Base-by-base conservation (phyloP, 64 coral and sea anemone species). In the Pocillopora damicornis region DNA sequence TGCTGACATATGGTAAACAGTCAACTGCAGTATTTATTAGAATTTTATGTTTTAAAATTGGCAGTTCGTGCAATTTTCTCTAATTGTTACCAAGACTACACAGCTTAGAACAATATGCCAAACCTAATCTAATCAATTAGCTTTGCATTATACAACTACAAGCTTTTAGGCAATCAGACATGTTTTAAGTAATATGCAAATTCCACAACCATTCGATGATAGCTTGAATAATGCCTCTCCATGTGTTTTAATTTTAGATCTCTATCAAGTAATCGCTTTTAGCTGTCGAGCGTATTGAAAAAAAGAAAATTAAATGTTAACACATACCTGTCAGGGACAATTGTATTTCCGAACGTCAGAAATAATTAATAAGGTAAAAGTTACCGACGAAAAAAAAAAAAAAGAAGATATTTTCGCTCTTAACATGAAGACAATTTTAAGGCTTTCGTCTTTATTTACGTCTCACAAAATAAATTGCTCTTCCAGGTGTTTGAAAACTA, bases 161-260 rank as follows among this genome's bases (percentile, higher is more conserved):
- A 23, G 67, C 67, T 71, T 71, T 71, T 23, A 71, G 20, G 67
- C 67, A 71, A 71, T 71, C 9, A 25, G 20, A 71, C 9, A 71
- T 71, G 20, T 71, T 71, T 71, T 1, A 26, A 71, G 11, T 77
- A 9, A 77, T 15, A 77, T 77, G 75, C 75, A 77, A 77, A 77
- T 77, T 77, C 38, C 9, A 7, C 13, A 57, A 11, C 18, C 35
- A 56, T 71, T 8, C 25, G 22, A 23, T 10, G 22, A 71, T 10
- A 71, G 25, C 67, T 71, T 11, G 1, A 71, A 71, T n/a, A 71
- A 71, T 23, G 25, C 5, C n/a, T 71, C 25, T 71, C 60, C 60
- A 7, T 22, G 22, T 71, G 10, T n/a, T 30, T 23, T 25, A 20
- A 71, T 71, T 30, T 71, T 22, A 20, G 67, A n/a, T 11, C 22